Percentiles rank a stretch among this genome's conserved stretches.
Conservation (phyloP, 2,888 invertebrate genomes). For the Epiblema foenella region DNA sequence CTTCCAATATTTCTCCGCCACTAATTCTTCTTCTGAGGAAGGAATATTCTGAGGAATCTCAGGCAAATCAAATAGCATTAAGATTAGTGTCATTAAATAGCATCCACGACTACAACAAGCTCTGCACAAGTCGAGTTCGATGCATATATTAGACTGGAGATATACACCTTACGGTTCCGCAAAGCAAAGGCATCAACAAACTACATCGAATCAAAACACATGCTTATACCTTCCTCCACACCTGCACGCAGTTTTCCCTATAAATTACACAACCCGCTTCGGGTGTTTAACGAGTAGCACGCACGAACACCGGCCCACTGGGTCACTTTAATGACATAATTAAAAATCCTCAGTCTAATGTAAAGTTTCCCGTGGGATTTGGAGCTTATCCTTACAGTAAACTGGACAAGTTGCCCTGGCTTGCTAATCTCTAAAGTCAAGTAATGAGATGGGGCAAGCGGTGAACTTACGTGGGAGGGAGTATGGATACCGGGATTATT, state of each 20-base stretch:
- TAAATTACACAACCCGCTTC: slow-evolving; percentile 72
- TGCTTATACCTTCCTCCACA: background rate
- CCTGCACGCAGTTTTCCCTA: slow-evolving; percentile 49
- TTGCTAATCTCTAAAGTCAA: slow-evolving; percentile 80
- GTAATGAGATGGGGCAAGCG: slow-evolving; percentile 67
- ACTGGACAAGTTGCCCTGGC: slow-evolving; percentile 76
- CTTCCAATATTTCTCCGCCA: background rate
- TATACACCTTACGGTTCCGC: background rate
- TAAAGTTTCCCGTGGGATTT: slow-evolving; percentile 65
- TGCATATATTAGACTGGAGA: background rate
- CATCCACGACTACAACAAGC: background rate
- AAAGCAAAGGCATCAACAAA: background rate
- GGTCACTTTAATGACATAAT: slow-evolving; percentile 76
- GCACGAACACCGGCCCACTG: slow-evolving; percentile 69
- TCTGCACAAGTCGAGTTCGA: background rate
- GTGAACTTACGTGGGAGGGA: slow-evolving; percentile 61
- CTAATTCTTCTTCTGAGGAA: too few species aligned
- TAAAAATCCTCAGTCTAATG: slow-evolving; percentile 73
- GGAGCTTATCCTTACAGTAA: slow-evolving; percentile 74
- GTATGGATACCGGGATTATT: slow-evolving; percentile 13
- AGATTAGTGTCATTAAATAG: background rate
- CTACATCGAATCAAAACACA: background rate
- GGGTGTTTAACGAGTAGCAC: slow-evolving; percentile 72
- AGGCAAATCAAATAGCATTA: background rate
- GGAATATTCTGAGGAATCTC: background rate